Percentiles rank a stretch among this genome's conserved stretches.
Conservation (phyloP, 2,888 invertebrate species). For the Pegoplata infirma region DNA sequence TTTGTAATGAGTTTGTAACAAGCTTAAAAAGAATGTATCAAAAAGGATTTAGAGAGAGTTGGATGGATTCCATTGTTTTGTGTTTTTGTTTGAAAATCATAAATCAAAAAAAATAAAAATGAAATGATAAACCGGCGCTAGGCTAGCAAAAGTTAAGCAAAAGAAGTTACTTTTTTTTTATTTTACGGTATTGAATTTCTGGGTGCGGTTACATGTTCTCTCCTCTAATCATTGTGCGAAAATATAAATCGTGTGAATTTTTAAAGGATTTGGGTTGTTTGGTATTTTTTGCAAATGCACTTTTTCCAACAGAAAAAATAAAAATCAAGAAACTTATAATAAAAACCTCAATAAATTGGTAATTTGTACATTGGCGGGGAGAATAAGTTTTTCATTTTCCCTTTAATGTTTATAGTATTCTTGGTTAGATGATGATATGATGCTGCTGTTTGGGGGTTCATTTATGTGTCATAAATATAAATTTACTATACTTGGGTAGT, state of each 20-base stretch:
- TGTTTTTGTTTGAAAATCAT: constrained; percentile 45
- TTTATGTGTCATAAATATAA: neutral
- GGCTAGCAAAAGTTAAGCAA: constrained; percentile 5
- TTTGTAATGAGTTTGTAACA: constrained; percentile 62
- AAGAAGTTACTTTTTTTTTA: constrained; percentile 3
- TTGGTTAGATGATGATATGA: constrained; percentile 1
- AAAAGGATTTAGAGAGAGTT: constrained; percentile 38
- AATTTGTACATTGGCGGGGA: constrained; percentile 27
- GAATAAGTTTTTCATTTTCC: neutral
- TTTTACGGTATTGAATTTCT: constrained; percentile 7
- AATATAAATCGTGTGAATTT: constrained; percentile 40
- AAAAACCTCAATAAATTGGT: constrained; percentile 20
- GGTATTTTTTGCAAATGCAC: neutral
- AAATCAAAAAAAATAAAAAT: constrained; percentile 46
- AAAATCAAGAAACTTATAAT: constrained; percentile 1
- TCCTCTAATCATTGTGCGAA: constrained; percentile 49
- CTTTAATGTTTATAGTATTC: neutral
- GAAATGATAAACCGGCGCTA: constrained; percentile 30
- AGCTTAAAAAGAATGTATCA: constrained; percentile 40
- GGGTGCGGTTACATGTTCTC: constrained; percentile 36
- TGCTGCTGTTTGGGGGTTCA: neutral
- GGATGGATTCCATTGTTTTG: neutral
- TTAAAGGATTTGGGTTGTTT: neutral
- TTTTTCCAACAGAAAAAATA: no score
- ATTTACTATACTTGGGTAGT: constrained; percentile 2